Base-by-base conservation (phyloP, 2,888 invertebrate genomes). In the Campopleginae sp. region DNA sequence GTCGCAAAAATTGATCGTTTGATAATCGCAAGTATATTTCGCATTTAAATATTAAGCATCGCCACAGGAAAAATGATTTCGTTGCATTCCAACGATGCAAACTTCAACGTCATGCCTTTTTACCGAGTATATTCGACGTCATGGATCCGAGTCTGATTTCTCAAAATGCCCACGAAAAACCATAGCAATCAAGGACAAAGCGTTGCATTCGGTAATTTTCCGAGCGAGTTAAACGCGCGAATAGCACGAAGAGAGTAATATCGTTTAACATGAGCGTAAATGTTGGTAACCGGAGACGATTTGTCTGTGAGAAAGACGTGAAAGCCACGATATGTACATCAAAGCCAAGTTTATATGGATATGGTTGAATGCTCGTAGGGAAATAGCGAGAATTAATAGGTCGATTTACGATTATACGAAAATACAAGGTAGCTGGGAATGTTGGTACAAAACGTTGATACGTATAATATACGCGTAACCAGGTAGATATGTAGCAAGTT, bases 351-450 rank as follows among this genome's bases (percentile, higher is more conserved):
- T 31, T 70, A 27, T 42, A 48, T 17, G 51, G 7, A 27, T 48
- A 38, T 80, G 17, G n/a, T 51, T 65, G 27, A 74, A 54, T 66
- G 31, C 54, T 19, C 38, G 74, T 27, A 10, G 68, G 61, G 31
- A 46, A 58, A 74, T 84, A 46, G 58, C 54, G 75, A 70, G 79
- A 79, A 79, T 82, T 82, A 79, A 82, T 82, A 75, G 75, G 75
- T n/a, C 75, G 66, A 82, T 85, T 80, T 82, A 85, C 79, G 79
- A 82, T 79, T 79, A 75, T 82, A 70, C 74, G 68, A 70, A 75
- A 82, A 82, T 58, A 66, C 48, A 76, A 71, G 31, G 51, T 66
- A 63, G 71, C 46, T 65, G 14, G 14, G 61, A 78, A 74, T 74
- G 81, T 78, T 81, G 42, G 77, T 2, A 23, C 33, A 75, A 42